Base-by-base conservation (phyloP, 2,113 vertebrate species). In the Xenopus borealis region DNA sequence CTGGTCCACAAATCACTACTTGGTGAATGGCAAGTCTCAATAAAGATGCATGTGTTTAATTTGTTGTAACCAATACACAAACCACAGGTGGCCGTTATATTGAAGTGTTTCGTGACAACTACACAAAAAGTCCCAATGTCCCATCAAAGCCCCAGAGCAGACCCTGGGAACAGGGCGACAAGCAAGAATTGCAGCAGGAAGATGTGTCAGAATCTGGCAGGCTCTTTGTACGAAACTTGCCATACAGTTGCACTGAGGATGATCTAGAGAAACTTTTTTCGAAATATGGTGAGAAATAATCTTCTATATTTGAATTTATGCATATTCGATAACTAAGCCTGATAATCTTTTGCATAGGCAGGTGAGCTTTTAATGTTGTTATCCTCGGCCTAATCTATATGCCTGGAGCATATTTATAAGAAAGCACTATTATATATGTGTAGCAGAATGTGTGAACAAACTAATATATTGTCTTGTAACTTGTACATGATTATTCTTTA, bases 151-250 rank as follows among this genome's bases (percentile, higher is more conserved):
- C 17, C 0, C 50, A 47, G 0, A 0, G 13, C 11, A 84, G 80
- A 18, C 61, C 72, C 0, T 93, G 86, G 90, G 89, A 67, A 17
- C 88, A 90, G 69, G 87, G 83, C n/a, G 89, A 84, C 14, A 88
- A 93, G 0, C 92, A 92, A 68, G 93, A 94, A 0, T 95, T 98
- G 75, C 95, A 96, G 70, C 94, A 96, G 57, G 97, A 99, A 79
- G 97, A 98, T 47, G 84, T 99, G 63, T 85, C 95, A 0, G 97
- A 98, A 30, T 95, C 97, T 0, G 96, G 97, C 23, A 88, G 96
- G 7, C 93, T 99, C 3, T 98, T 98, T 59, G 82, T 98, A 76
- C 90, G 97, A 77, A 99, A 98, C 76, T 91, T 99, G 75, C 93
- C 97, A 3, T 99, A 98, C 79, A 95, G 92, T 9, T 95, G 95